Base-by-base conservation (phyloP, 2,113 vertebrate species). In the Addax nasomaculatus region DNA sequence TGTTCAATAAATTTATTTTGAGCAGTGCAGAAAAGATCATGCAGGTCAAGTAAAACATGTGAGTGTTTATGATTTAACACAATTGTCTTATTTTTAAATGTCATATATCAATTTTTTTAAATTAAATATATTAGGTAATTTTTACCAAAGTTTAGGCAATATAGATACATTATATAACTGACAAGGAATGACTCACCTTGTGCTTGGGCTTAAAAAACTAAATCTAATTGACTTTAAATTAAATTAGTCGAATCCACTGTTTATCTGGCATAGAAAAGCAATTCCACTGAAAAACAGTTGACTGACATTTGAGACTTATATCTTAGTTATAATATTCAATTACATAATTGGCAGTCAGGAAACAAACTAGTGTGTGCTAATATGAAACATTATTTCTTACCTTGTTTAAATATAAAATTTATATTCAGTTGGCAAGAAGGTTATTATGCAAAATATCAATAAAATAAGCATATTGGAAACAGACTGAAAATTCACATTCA, bases 321-420 rank as follows among this genome's bases (percentile, higher is more conserved):
- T 84, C 47, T 89, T 94, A 76, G 60, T 88, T 96, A 95, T 90
- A 92, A 94, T 90, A 96, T 86, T 96, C 83, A 98, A 92, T 96
- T 90, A 94, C 76, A 45, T 93, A 92, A 95, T 67, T 97, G 93
- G 89, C 81, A 96, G 67, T 64, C 55, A 98, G 62, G 88, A 97
- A 95, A 93, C 30, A 97, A 96, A 86, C 81, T 81, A 92, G 21
- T 43, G 6, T 79, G 21, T 93, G 51, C 30, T 79, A 96, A 95
- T 95, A 62, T 81, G 23, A 92, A 97, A 95, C 43, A 95, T 86
- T 89, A 96, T 89, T 83, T 89, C 57, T 95, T 95, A 96, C 83
- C 93, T 97, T 96, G 89, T 96, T 98, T 97, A 97, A 97, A 96
- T 93, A 96, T 62, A 97, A 83, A 97, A 89, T 97, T 97, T 92